phyloP scores from a whole-genome alignment of 2,113 vertebrate species.

The Leptocoma aspasia region DNA sequence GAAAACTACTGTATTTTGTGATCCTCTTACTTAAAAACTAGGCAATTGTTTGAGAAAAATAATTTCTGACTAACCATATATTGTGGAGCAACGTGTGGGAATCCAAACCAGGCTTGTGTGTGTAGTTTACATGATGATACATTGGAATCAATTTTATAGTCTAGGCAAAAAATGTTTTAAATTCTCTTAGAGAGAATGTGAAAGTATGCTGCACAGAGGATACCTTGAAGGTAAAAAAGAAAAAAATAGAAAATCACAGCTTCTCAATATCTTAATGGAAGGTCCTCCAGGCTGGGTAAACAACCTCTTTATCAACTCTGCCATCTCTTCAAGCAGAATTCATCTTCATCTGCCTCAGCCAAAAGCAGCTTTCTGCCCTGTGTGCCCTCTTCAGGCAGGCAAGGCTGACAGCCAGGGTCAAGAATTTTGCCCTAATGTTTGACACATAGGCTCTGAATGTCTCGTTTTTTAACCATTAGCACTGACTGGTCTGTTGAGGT shows the following conservation, averaged over 20 bases:
- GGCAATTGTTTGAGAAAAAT: neutral
- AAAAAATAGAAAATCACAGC: neutral
- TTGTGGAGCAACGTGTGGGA: neutral
- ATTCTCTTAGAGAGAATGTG: neutral
- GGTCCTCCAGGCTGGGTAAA: neutral
- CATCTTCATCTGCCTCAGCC: neutral
- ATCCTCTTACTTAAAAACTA: neutral
- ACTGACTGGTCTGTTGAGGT: neutral
- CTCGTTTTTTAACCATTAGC: neutral
- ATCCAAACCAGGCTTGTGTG: neutral
- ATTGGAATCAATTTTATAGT: neutral
- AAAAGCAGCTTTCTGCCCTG: neutral
- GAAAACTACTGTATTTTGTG: neutral
- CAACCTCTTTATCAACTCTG: neutral
- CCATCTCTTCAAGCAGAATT: neutral
- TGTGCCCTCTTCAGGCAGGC: neutral
- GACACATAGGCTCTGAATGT: constrained; percentile 33
- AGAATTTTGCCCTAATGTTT: constrained; percentile 14
- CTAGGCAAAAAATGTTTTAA: neutral
- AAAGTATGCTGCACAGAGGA: neutral
- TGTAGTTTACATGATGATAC: neutral
- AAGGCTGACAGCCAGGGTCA: neutral
- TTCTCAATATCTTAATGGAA: neutral
- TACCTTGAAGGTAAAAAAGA: neutral
- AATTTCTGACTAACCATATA: neutral